A percentile compares a stretch with the other conserved stretches of the same genome.
phyloP scores from a whole-genome alignment of 1,140 invertebrate species.

The Neotoxoptera formosana region DNA sequence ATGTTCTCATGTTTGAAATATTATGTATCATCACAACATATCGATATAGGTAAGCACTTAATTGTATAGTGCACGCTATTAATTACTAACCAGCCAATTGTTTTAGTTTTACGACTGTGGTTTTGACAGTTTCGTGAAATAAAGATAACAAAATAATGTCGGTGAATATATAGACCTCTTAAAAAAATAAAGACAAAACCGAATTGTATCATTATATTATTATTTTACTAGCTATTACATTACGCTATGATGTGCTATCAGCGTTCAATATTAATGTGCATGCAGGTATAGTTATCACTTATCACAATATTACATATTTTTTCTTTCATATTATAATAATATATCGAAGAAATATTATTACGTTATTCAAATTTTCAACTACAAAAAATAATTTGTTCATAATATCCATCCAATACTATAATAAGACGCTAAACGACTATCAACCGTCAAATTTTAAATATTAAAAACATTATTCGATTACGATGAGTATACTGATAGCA shows the following conservation, averaged over 20 bases:
- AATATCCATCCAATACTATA: too few relatives aligned
- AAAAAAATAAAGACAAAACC: not conserved
- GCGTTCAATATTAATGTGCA: not conserved
- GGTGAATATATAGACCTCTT: constrained; percentile 9
- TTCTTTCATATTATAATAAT: too few relatives aligned
- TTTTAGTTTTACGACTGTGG: not conserved
- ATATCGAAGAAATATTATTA: not conserved
- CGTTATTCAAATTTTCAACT: not conserved
- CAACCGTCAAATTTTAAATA: not conserved
- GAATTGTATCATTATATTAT: not conserved
- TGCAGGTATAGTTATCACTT: not conserved
- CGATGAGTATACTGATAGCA: not conserved
- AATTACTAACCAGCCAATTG: not conserved
- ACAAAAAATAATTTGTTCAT: not conserved
- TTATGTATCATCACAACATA: not conserved
- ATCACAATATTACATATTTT: not conserved
- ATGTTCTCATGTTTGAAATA: not conserved
- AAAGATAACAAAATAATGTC: not conserved
- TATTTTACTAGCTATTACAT: not conserved
- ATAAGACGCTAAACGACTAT: not conserved
- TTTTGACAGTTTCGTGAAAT: not conserved
- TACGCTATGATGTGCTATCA: not conserved
- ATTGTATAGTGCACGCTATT: not conserved
- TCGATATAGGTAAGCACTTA: not conserved
- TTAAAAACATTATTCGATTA: not conserved